Percentiles rank a stretch among this genome's conserved stretches.
phyloP scores from a whole-genome alignment of 1,140 invertebrate genomes.

The Cydia strobilella region DNA sequence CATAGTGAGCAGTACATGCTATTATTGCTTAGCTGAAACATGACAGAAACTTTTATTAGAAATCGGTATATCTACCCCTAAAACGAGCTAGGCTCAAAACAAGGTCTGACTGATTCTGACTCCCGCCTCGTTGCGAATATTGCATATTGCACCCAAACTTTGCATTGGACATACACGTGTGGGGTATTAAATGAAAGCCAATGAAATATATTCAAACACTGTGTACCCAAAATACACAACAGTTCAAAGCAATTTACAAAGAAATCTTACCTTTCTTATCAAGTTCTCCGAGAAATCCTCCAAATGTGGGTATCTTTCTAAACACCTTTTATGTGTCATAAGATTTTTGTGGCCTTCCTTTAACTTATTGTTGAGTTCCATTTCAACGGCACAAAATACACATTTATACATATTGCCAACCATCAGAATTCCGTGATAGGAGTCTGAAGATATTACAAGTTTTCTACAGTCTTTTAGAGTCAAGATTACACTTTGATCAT shows the following conservation, averaged over 20 bases:
- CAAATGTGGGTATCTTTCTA: slow-evolving; percentile 45
- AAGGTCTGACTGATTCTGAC: too few relatives aligned
- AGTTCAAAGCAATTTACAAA: too few relatives aligned
- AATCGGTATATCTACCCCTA: too few relatives aligned
- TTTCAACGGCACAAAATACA: slow-evolving; percentile 48
- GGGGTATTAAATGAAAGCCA: too few relatives aligned
- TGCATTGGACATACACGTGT: too few relatives aligned
- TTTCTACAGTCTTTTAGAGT: slow-evolving; percentile 49
- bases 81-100: too few relatives aligned
- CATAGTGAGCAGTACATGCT: slow-evolving; percentile 51
- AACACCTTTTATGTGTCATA: slow-evolving; percentile 42
- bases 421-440: slow-evolving; percentile 52
- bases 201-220: too few relatives aligned
- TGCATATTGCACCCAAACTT: too few relatives aligned
- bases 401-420: slow-evolving; percentile 45
- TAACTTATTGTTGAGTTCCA: slow-evolving; percentile 37
- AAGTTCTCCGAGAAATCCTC: slow-evolving; percentile 53
- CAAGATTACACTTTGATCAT: slow-evolving; percentile 47
- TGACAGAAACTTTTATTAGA: too few relatives aligned
- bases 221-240: too few relatives aligned
- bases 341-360: slow-evolving; percentile 50
- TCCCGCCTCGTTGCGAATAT: too few relatives aligned
- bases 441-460: slow-evolving; percentile 52
- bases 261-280: slow-evolving; percentile 58
- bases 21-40: slow-evolving; percentile 44